A percentile compares a stretch with the other conserved stretches of the same genome.
Conservation (phyloP, 2,888 invertebrate species). For the Ophion obscuratus region DNA sequence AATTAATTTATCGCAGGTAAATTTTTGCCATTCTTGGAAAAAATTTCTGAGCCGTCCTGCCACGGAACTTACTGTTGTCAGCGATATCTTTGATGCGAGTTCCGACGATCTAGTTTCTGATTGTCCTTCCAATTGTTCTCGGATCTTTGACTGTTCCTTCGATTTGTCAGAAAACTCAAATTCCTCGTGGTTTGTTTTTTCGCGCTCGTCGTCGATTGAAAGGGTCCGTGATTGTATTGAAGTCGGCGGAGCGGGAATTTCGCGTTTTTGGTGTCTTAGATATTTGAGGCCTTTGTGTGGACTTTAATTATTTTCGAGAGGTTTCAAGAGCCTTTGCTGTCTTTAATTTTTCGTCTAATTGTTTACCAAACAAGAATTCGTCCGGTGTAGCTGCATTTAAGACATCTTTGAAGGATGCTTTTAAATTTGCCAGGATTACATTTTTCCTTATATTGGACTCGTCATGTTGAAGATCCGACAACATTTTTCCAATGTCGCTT, state of each 20-base stretch:
- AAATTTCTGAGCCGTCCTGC: slow-evolving; percentile 39
- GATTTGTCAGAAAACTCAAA: not conserved
- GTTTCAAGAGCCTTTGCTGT: slow-evolving; percentile 37
- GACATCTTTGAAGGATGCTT: slow-evolving; percentile 38
- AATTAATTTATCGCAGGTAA: slow-evolving; percentile 42
- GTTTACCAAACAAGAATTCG: slow-evolving; percentile 51
- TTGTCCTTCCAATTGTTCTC: not conserved
- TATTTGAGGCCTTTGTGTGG: slow-evolving; percentile 37
- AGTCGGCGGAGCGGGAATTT: slow-evolving; percentile 46
- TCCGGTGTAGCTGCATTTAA: slow-evolving; percentile 33
- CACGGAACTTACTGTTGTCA: slow-evolving; percentile 45
- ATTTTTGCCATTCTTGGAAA: slow-evolving; percentile 1
- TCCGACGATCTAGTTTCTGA: not conserved
- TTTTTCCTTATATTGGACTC: slow-evolving; percentile 42
- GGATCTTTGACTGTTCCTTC: not conserved
- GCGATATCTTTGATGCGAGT: not conserved
- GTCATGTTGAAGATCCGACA: slow-evolving; percentile 59
- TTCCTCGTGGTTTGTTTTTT: slow-evolving; percentile 1
- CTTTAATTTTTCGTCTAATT: slow-evolving; percentile 6
- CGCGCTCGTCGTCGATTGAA: not conserved
- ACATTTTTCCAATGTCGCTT: slow-evolving; percentile 8
- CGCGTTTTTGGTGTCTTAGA: slow-evolving; percentile 10
- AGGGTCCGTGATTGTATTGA: not conserved
- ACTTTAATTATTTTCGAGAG: slow-evolving; percentile 1
- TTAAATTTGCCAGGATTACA: slow-evolving; percentile 46